Conservation (phyloP, 1,140 invertebrate genomes). For the Cydia pomonella region DNA sequence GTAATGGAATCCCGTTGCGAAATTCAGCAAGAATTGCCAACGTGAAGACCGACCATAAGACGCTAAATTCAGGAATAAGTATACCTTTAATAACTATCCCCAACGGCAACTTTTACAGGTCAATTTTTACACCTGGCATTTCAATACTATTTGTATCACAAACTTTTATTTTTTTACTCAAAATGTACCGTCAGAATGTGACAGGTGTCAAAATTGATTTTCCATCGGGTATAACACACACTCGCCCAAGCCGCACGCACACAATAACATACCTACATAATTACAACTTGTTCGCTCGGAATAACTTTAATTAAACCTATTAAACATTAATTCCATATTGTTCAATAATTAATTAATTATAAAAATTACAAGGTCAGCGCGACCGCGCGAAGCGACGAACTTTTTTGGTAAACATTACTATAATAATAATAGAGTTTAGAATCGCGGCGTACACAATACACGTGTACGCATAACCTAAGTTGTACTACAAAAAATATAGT, state of each 20-base stretch:
- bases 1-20: no score
- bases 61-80: not conserved
- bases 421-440: not conserved
- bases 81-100: not conserved
- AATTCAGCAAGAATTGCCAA: no score
- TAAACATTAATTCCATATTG: slow-evolving; percentile 26
- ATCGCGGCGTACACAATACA: not conserved
- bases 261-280: slow-evolving; percentile 27
- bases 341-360: slow-evolving; percentile 22
- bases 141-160: not conserved
- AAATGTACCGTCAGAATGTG: not conserved
- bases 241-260: slow-evolving; percentile 10
- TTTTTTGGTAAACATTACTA: slow-evolving; percentile 26
- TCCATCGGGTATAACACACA: not conserved
- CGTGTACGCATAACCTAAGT: slow-evolving; percentile 27
- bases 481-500: slow-evolving; percentile 28
- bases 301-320: slow-evolving; percentile 26
- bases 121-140: not conserved
- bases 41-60: not conserved
- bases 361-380: not conserved
- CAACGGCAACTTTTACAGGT: not conserved
- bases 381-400: slow-evolving; percentile 14
- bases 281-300: slow-evolving; percentile 30
- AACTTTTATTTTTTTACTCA: not conserved
- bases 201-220: not conserved